These are phyloP conservation scores for Coryphaenoides rupestris DNA, from an alignment of 2,113 vertebrate genomes.

Conservation along the genomic window DNA sequence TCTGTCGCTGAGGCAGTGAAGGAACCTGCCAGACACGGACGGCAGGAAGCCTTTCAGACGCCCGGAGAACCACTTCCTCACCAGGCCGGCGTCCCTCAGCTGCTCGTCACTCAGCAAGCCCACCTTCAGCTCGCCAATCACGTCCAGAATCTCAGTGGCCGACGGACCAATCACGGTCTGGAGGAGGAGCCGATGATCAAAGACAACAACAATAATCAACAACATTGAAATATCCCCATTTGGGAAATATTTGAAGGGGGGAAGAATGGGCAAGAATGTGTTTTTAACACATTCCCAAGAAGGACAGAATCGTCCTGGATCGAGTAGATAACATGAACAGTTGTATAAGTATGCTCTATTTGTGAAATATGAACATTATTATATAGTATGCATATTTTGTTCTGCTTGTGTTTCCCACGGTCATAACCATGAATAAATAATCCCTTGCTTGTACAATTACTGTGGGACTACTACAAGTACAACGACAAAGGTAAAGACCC, in stretches of 20 bases:
- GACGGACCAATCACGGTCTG: constrained; percentile 40
- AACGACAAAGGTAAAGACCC: too few relatives aligned
- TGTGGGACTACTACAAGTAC: too few relatives aligned
- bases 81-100: constrained; percentile 40
- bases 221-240: neutral
- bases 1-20: constrained; percentile 53
- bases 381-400: too few relatives aligned
- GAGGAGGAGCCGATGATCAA: neutral
- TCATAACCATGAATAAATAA: neutral
- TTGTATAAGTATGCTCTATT: neutral
- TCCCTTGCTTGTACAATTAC: too few relatives aligned
- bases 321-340: neutral
- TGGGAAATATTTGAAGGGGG: too few relatives aligned
- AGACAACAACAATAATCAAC: neutral
- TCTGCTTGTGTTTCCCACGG: neutral
- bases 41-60: constrained; percentile 54
- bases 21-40: constrained; percentile 44
- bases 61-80: constrained; percentile 47
- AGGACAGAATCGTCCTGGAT: too few relatives aligned
- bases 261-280: too few relatives aligned
- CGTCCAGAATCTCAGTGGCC: constrained; percentile 47
- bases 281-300: too few relatives aligned
- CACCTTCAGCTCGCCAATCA: constrained; percentile 55
- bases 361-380: too few relatives aligned
- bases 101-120: constrained; percentile 41